Percentiles rank a stretch among this genome's conserved stretches.
phyloP scores from a whole-genome alignment of 2,797 vertebrate species.

The Semotilus atromaculatus region DNA sequence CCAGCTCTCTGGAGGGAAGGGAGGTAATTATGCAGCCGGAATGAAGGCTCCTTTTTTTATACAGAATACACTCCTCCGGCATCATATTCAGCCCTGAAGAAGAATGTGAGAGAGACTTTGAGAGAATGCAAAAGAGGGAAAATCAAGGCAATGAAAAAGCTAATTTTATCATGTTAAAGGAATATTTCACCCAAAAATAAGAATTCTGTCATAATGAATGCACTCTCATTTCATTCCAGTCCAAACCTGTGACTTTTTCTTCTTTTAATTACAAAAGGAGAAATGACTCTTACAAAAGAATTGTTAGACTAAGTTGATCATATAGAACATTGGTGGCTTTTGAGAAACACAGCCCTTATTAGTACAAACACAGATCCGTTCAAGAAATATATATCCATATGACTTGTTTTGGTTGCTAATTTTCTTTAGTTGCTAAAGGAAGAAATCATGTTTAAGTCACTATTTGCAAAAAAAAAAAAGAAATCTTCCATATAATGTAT shows the following conservation, averaged over 20 bases:
- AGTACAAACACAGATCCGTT: too few species aligned
- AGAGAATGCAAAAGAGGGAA: conserved; percentile 8
- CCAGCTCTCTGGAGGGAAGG: conserved; percentile 30
- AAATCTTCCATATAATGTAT: background rate
- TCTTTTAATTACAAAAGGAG: background rate
- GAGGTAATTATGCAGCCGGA: conserved; percentile 49
- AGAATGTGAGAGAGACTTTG: background rate
- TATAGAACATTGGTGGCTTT: too few species aligned
- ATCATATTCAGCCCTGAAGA: conserved; percentile 12
- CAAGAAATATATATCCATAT: background rate
- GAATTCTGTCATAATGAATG: background rate
- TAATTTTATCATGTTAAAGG: background rate
- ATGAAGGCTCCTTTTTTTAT: conserved; percentile 23
- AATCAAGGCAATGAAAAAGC: background rate
- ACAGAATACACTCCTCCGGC: conserved; percentile 14
- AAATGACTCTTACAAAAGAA: too few species aligned
- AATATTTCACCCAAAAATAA: background rate
- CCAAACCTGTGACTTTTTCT: background rate
- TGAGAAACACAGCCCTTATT: too few species aligned
- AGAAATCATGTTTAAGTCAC: background rate
- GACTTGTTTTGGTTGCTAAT: background rate
- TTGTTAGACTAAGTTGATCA: too few species aligned
- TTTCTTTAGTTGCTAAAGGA: too few species aligned
- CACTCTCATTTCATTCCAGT: background rate
- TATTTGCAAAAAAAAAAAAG: too few species aligned